Conservation (phyloP, 2,113 vertebrate genomes). For the Ia io region DNA sequence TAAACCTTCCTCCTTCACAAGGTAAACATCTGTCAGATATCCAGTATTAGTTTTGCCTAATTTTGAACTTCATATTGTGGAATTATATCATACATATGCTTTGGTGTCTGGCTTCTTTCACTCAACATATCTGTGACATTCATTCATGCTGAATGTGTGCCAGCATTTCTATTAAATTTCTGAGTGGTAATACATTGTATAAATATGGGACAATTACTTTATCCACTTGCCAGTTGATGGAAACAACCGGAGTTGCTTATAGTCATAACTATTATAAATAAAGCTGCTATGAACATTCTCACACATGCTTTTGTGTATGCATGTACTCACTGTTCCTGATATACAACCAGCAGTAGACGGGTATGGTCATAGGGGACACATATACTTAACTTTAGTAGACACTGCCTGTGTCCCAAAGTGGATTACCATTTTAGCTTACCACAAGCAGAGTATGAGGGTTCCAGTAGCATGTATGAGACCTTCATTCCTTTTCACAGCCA, state of each 20-base stretch:
- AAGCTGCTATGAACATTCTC: not conserved
- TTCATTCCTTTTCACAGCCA: not conserved
- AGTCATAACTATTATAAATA: not conserved
- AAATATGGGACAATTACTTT: not conserved
- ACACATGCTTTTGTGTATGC: not conserved
- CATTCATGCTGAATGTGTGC: not conserved
- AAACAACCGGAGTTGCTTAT: not conserved
- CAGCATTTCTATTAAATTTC: not conserved
- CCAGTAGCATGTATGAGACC: rapidly evolving
- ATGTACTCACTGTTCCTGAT: not conserved
- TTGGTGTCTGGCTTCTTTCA: not conserved
- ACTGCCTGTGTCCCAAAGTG: not conserved
- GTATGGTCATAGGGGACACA: not conserved
- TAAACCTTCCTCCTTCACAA: not conserved
- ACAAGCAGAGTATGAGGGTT: not conserved
- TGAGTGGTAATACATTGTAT: not conserved
- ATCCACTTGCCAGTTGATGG: not conserved
- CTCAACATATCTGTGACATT: not conserved
- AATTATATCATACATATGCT: not conserved
- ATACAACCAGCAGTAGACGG: not conserved
- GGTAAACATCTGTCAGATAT: no score
- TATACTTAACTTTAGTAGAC: not conserved
- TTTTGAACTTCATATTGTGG: not conserved
- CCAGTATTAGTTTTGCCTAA: not conserved
- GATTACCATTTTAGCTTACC: not conserved